Evolutionary conservation across 2,797 vertebrate genomes (phyloP).

Genomic region (Petrocephalus schoutedeni): DNA sequence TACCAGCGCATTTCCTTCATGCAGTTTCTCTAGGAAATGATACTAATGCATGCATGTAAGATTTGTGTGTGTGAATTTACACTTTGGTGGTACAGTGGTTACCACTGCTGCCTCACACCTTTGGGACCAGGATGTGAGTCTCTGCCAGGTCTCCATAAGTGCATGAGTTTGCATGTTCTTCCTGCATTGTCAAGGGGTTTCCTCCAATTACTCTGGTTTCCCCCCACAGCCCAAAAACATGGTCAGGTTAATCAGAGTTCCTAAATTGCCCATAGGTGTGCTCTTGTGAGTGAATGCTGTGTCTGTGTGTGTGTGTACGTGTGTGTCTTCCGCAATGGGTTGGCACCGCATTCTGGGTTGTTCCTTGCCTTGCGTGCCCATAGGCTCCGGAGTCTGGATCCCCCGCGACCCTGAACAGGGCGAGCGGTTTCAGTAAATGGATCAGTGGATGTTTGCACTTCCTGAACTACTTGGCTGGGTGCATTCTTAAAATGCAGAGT

Average conservation of each 20-base stretch:
- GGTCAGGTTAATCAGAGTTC: not conserved
- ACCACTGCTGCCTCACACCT: not conserved
- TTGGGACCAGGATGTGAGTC: not conserved
- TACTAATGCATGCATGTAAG: not conserved
- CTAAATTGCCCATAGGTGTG: not conserved
- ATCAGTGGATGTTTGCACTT: not conserved
- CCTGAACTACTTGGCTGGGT: not conserved
- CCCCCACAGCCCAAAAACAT: not conserved
- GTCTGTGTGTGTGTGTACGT: not conserved
- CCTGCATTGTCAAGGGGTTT: not conserved
- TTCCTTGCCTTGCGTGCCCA: not conserved
- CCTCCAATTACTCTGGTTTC: not conserved
- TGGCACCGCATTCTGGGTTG: not conserved
- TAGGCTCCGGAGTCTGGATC: not conserved
- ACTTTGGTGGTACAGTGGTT: not conserved
- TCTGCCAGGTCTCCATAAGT: not conserved
- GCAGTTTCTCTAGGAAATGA: not conserved
- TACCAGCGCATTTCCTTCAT: not conserved
- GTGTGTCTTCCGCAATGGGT: not conserved
- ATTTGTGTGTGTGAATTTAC: not conserved
- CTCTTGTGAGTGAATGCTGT: too few relatives aligned
- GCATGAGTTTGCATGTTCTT: not conserved
- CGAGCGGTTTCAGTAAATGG: not conserved
- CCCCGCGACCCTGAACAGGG: not conserved
- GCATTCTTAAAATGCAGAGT: not conserved